These are phyloP conservation scores for Strix uralensis DNA, from an alignment of 2,113 vertebrate species.

Conservation along the genomic window DNA sequence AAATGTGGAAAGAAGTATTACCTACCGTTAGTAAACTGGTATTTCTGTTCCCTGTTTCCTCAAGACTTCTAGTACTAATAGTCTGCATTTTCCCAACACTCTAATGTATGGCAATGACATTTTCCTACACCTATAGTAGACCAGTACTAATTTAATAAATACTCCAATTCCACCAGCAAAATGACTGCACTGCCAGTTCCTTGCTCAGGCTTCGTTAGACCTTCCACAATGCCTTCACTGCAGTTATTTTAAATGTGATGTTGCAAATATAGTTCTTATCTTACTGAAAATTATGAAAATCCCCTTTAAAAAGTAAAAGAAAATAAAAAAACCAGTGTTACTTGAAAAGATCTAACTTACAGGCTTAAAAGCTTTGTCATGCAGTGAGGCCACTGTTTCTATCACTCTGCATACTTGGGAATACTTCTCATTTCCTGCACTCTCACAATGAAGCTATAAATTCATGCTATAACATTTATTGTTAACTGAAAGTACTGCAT, in stretches of 20 bases:
- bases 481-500: not conserved
- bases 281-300: not conserved
- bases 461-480: not conserved
- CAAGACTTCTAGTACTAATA: not conserved
- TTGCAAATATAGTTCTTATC: not conserved
- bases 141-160: not conserved
- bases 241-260: not conserved
- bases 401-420: not conserved
- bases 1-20: not conserved
- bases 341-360: not conserved
- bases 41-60: not conserved
- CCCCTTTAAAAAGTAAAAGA: not conserved
- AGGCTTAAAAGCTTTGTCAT: not conserved
- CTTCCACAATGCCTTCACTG: not conserved
- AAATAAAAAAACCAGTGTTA: not conserved
- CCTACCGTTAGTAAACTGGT: not conserved
- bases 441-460: not conserved
- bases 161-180: not conserved
- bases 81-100: not conserved
- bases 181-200: not conserved
- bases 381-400: not conserved
- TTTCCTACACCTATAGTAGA: not conserved
- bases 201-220: not conserved
- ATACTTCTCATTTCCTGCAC: not conserved
- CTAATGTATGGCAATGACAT: not conserved